Evolutionary conservation across 2,888 invertebrate genomes (phyloP), one percentile per base, ranked within the genome.

Genomic region (Lithophane leautieri): DNA sequence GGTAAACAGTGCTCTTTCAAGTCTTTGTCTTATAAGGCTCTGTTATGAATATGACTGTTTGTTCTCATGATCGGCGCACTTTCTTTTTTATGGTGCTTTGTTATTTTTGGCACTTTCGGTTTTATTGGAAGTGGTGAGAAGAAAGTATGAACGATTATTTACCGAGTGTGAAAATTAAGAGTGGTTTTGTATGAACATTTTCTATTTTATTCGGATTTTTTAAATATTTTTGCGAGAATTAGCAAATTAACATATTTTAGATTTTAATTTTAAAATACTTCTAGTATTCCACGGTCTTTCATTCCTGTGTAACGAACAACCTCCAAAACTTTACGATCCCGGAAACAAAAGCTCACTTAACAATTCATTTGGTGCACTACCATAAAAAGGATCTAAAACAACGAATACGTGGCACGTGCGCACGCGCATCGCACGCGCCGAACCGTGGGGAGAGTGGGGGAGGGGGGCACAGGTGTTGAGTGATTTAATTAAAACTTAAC

Each of bases 401-500:
- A 78, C 66, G 74, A 50, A 80, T 81, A 81, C 79, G 47, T 61
- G 88, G 91, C 92, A 90, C 93, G 89, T 90, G 93, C 92, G 90
- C 90, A 71, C 79, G 89, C 91, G 91, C 91, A 89, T 83, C 86
- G 83, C 86, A 73, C 83, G 81, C 80, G 80, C 70, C 58, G 70
- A 44, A n/a, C 68, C 71, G 42, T 56, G 56, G 12, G 28, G 22
- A 22, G 25, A n/a, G 70, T 78, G 82, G 79, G 75, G 78, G 62
- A 73, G 60, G 69, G 74, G 82, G 86, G 86, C 91, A 92, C 94
- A 95, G 94, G 95, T 95, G 95, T 88, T 83, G 94, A 95, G 87
- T 92, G 94, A 95, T 93, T 93, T 93, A 93, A 94, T 94, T 92
- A 93, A 92, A 89, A 88, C 88, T 84, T 82, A 86, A 91, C 91